Conservation (phyloP, 2,113 vertebrate genomes). For the Tachysurus fulvidraco region DNA sequence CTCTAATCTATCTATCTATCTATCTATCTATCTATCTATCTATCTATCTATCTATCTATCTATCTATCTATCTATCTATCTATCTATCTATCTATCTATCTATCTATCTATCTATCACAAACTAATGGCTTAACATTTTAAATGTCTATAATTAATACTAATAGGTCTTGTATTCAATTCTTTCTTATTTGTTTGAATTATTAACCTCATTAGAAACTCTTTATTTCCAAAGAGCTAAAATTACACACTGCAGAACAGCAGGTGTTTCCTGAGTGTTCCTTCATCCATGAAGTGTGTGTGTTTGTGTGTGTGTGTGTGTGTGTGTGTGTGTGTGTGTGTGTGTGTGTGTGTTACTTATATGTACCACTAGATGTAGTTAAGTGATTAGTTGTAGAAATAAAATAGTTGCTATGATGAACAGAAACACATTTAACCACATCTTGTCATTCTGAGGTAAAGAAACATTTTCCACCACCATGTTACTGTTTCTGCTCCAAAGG, state of each 20-base stretch:
- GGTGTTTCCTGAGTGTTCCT: constrained; percentile 24
- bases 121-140: not conserved
- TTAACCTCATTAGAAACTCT: not conserved
- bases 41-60: not conserved
- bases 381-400: not conserved
- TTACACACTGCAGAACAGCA: not conserved
- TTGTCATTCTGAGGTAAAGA: not conserved
- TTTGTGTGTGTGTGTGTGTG: no score
- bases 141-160: not conserved
- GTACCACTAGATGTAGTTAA: not conserved
- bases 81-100: no score
- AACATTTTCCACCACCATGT: not conserved
- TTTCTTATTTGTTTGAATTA: not conserved
- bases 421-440: not conserved
- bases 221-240: constrained; percentile 11
- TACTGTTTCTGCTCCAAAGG: not conserved
- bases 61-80: no score
- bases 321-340: not conserved
- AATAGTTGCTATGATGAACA: not conserved
- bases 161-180: not conserved
- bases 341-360: not conserved
- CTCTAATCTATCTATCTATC: no score
- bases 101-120: no score
- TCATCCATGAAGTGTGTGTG: not conserved
- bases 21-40: not conserved